Evolutionary conservation across 1,140 invertebrate genomes (phyloP), one percentile per base, ranked within the genome.

Genomic region (Drosophila elegans): DNA sequence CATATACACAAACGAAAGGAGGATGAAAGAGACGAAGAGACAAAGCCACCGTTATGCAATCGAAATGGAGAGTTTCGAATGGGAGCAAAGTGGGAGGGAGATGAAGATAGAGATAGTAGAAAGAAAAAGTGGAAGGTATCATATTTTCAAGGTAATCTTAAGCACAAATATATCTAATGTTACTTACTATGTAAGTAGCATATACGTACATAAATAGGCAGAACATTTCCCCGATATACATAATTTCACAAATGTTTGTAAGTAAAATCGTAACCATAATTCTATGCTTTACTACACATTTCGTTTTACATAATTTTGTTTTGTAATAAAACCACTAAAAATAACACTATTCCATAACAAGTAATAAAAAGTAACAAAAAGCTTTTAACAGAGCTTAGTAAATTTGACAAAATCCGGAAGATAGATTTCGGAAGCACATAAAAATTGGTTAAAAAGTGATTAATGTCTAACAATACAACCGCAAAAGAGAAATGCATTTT

Each of bases 1-100:
- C 60, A 62, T 38, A 56, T 13, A 41, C 36, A 41, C 51, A 57
- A 13, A 57, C 39, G 10, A 25, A n/a, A 46, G 32, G 52, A n/a
- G 10, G 49, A 13, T 2, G 3, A 32, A n/a, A 11, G 34, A 11
- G 25, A n/a, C 3, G n/a, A 25, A 61, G n/a, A 21, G 44, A n/a
- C 25, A 39, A 10, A 21, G 60, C 16, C n/a, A 42, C 16, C 62
- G 66, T 71, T 71, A 71, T 71, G 67, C 36, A 71, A 71, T 71
- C 51, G 64, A 71, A 71, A 57, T 71, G 42, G 61, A 71, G 34
- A 57, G 67, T 48, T 71, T 55, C 63, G 34, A 71, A 39, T 68
- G 64, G 36, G 44, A 68, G 64, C 45, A 66, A 67, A 51, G 29
- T 29, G 29, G 45, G n/a, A 36, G 38, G 32, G 36, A 51, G 45